Evolutionary conservation across 1,140 invertebrate genomes (phyloP).

Genomic region (Tyrophagus putrescentiae): DNA sequence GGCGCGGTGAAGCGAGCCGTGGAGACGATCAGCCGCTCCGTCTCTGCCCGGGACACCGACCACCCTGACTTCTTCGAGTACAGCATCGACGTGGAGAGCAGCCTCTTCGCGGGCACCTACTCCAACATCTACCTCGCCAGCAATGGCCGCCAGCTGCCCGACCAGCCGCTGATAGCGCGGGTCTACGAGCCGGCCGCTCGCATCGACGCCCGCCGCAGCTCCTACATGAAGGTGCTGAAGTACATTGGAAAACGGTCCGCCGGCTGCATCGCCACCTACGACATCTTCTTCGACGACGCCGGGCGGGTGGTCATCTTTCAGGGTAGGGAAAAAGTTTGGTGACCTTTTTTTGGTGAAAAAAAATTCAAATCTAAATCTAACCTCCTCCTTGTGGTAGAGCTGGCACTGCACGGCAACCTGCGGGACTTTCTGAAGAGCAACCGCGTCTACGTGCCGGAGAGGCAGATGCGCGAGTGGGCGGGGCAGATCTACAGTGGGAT

Average conservation of each 20-base stretch:
- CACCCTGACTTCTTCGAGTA: background rate
- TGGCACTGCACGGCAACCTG: slow-evolving; percentile 5
- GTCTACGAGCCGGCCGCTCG: background rate
- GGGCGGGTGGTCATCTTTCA: background rate
- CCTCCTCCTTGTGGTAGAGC: no score
- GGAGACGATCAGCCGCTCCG: no score
- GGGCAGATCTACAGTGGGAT: background rate
- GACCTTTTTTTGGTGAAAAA: no score
- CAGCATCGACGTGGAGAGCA: background rate
- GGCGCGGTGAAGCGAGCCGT: no score
- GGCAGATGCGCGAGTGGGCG: background rate
- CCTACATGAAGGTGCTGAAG: background rate
- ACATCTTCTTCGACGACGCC: background rate
- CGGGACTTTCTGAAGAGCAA: background rate
- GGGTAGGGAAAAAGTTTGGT: no score
- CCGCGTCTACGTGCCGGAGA: background rate
- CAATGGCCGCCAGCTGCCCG: background rate
- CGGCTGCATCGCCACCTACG: background rate
- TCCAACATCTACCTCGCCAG: slow-evolving; percentile 2
- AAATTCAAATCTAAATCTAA: no score
- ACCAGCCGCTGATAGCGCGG: background rate
- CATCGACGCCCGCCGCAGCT: background rate
- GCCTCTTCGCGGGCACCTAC: background rate
- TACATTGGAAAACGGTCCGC: background rate
- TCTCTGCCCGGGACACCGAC: no score